Conservation (phyloP, 2,888 invertebrate genomes). For the Epirrhoe tristata region DNA sequence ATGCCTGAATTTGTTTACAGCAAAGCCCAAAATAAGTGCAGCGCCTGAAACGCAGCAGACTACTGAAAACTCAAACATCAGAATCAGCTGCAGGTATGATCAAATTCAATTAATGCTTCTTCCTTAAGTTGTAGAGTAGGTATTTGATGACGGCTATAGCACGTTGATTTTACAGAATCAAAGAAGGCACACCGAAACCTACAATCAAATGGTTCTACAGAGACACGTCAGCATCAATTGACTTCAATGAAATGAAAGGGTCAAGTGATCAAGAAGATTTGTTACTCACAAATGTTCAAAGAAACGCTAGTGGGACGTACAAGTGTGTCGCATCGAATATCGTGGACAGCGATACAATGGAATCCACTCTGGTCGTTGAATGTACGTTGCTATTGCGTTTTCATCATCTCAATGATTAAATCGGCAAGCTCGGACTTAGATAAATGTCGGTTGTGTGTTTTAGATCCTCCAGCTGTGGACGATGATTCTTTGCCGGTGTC, state of each 20-base stretch:
- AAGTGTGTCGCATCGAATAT: constrained; percentile 16
- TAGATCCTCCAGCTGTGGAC: constrained; percentile 13
- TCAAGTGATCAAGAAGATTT: constrained; percentile 6
- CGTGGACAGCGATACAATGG: constrained; percentile 6
- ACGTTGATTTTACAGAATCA: constrained; percentile 12
- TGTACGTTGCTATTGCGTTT: constrained; percentile 5
- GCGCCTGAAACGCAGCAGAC: background rate
- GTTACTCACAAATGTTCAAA: background rate
- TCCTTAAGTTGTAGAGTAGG: too few species aligned
- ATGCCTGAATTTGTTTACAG: background rate
- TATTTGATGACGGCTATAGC: too few species aligned
- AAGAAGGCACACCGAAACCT: constrained; percentile 15
- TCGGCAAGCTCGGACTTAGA: too few species aligned
- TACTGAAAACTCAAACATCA: background rate
- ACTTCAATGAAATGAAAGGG: constrained; percentile 11
- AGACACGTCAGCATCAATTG: background rate
- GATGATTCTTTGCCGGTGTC: background rate
- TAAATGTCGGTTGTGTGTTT: background rate
- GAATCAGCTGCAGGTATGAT: background rate
- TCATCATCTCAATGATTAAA: too few species aligned
- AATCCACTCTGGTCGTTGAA: constrained; percentile 11
- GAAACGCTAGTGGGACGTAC: constrained; percentile 13
- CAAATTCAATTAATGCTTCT: background rate
- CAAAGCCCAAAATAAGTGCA: background rate
- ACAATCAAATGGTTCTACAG: constrained; percentile 12